Percentiles rank a stretch among this genome's conserved stretches.
Conservation (phyloP, 2,797 vertebrate genomes). For the Sebastes minor region DNA sequence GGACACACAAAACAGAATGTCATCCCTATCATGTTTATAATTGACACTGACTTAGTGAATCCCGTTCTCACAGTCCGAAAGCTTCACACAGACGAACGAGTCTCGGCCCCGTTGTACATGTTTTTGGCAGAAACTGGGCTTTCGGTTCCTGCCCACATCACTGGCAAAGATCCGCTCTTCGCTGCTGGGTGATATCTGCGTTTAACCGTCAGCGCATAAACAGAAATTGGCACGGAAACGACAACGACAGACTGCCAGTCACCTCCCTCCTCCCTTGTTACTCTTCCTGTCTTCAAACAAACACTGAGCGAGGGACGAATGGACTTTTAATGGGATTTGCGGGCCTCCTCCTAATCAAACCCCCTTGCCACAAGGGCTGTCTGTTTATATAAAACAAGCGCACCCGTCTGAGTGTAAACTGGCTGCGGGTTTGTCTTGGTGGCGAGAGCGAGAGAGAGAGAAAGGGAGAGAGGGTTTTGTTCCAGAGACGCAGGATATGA, state of each 20-base stretch:
- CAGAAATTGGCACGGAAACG: slow-evolving; percentile 65
- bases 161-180: slow-evolving; percentile 21
- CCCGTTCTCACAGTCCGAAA: neutral
- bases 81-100: neutral
- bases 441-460: slow-evolving; percentile 36
- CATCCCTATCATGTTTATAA: neutral
- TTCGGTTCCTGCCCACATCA: slow-evolving; percentile 21
- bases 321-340: slow-evolving; percentile 85
- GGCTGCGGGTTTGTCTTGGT: slow-evolving; percentile 70
- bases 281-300: slow-evolving; percentile 81
- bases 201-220: slow-evolving; percentile 61
- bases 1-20: neutral
- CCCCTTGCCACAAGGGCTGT: slow-evolving; percentile 71
- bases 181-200: slow-evolving; percentile 51
- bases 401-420: slow-evolving; percentile 79
- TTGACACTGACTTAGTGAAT: slow-evolving; percentile 5
- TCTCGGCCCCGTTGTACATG: neutral
- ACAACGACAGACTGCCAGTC: slow-evolving; percentile 50
- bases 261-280: slow-evolving; percentile 57
- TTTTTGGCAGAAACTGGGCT: slow-evolving; percentile 4
- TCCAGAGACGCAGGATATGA: slow-evolving; percentile 60
- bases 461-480: slow-evolving; percentile 38
- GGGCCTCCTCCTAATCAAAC: slow-evolving; percentile 84
- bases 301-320: slow-evolving; percentile 70
- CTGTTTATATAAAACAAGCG: slow-evolving; percentile 81